Evolutionary conservation across 2,797 vertebrate species (phyloP), one percentile per base, ranked within the genome.

Genomic region (Eospalax fontanierii): DNA sequence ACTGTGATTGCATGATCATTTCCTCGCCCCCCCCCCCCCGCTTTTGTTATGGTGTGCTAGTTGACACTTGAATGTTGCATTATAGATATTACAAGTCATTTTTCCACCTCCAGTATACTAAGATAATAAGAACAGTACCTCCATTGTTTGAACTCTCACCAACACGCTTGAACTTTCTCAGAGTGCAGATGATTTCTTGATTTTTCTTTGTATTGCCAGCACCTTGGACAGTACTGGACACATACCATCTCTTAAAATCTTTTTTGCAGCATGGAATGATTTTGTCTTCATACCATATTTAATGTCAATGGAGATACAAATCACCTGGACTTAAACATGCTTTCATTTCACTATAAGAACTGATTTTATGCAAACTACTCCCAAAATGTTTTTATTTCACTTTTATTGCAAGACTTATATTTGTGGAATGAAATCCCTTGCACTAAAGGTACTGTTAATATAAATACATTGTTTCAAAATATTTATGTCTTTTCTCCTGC

Each of bases 141-240:
- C 33, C 75, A 28, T 79, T 78, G 61, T 89, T 30, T 63, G 38
- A 86, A 59, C 79, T 87, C 9, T 75, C 35, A 46, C 22, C 46
- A 75, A 28, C 63, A 61, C 22, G 4, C 54, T 81, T 90, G 24
- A 89, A 15, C 4, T 14, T 87, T 19, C 83, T 68, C 21, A 35
- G 16, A 2, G n/a, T 2, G 46, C 11, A 11, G 61, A 71, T 8
- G 21, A 14, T 73, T 81, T 95, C 87, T 92, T 83, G 10, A 80
- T 26, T 79, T 94, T 80, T 80, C 28, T 84, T 89, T 89, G 33
- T 50, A 19, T 85, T 4, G 28, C 73, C 63, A 97, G 97, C 54
- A 97, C 97, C 97, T 94, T 97, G 96, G 97, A 97, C 97, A 97
- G 97, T 96, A n/a, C 73, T 63, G 1, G n/a, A 9, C 26, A 66